phyloP scores from a whole-genome alignment of 2,113 vertebrate genomes.

The Nestor notabilis region DNA sequence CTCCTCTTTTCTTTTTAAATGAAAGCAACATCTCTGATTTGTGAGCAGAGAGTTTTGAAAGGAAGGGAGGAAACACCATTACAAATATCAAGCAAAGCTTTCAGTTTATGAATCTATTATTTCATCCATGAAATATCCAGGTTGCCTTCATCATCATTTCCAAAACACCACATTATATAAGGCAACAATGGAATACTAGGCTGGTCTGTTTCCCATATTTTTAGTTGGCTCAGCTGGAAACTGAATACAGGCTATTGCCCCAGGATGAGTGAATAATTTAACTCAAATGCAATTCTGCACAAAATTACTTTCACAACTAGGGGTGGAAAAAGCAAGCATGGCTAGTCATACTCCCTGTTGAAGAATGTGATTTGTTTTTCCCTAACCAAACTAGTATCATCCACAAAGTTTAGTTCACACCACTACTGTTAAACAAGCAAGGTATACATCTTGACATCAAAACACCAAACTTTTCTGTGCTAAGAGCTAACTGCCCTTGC shows the following conservation, averaged over 20 bases:
- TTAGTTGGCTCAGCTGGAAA: conserved; percentile 40
- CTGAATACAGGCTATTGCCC: conserved; percentile 35
- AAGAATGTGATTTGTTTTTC: neutral
- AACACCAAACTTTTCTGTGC: neutral
- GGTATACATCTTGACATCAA: neutral
- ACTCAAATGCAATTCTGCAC: conserved; percentile 20
- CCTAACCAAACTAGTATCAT: neutral
- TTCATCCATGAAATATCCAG: conserved; percentile 50
- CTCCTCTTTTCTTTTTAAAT: neutral
- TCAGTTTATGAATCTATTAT: conserved; percentile 43
- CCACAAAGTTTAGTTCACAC: neutral
- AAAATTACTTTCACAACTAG: conserved; percentile 47
- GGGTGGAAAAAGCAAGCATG: neutral
- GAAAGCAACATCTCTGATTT: neutral
- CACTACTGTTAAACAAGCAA: neutral
- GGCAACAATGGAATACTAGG: conserved; percentile 34
- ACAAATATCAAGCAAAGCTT: conserved; percentile 29
- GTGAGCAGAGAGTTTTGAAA: neutral
- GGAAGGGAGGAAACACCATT: neutral
- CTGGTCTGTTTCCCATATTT: conserved; percentile 48
- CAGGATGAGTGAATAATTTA: conserved; percentile 53
- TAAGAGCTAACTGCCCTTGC: neutral
- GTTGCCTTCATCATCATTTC: conserved; percentile 54
- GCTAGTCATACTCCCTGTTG: neutral
- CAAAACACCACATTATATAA: conserved; percentile 45